Evolutionary conservation across 2,113 vertebrate genomes (phyloP).

Genomic region (Tenrec ecaudatus): DNA sequence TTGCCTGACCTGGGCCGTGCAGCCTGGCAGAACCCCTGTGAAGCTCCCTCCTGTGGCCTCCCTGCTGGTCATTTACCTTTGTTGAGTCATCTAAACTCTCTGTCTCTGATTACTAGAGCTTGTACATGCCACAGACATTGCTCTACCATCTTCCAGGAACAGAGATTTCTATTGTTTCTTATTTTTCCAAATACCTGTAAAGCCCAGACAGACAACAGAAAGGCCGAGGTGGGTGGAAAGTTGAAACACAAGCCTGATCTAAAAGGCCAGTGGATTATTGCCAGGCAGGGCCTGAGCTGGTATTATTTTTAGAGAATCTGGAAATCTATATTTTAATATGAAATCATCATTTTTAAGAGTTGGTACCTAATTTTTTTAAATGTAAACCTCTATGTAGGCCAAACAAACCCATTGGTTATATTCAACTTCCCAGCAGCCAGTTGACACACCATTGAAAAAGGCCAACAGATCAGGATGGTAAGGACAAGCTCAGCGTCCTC

Average conservation of each 20-base stretch:
- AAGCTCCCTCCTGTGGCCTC: neutral
- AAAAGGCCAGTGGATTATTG: neutral
- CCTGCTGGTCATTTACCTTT: neutral
- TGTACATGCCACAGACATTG: neutral
- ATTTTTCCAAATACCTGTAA: neutral
- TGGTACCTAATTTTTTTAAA: neutral
- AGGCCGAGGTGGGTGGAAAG: neutral
- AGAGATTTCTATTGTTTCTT: neutral
- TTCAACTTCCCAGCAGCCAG: neutral
- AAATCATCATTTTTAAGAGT: conserved; percentile 3
- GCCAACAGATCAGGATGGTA: neutral
- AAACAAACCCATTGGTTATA: neutral
- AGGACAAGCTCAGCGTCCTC: neutral
- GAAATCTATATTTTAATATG: neutral
- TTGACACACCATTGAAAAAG: neutral
- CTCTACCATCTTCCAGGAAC: neutral
- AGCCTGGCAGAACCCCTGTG: neutral
- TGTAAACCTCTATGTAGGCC: neutral
- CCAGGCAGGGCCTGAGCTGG: neutral
- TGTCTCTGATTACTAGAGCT: neutral
- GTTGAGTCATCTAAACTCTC: neutral
- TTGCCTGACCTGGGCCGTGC: neutral
- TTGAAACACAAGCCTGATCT: no score
- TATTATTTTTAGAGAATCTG: neutral
- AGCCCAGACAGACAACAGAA: neutral